phyloP scores from a whole-genome alignment of 1,140 invertebrate species.

The Popillia japonica region DNA sequence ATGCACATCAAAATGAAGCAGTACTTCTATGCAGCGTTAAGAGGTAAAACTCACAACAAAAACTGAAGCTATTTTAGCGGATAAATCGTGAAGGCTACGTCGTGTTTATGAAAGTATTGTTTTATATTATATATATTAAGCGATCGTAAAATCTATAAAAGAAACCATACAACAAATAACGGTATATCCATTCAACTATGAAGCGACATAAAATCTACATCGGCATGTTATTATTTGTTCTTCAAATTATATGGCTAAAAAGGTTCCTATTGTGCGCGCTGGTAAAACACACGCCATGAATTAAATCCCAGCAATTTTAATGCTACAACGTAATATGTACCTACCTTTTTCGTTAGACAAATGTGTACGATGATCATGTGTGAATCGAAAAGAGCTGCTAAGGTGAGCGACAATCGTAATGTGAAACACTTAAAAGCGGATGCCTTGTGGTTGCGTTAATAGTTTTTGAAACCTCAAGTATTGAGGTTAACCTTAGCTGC shows the following conservation, averaged over 20 bases:
- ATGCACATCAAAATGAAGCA: too few relatives aligned
- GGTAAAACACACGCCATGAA: not conserved
- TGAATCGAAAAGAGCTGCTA: not conserved
- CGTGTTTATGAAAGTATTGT: slow-evolving; percentile 6
- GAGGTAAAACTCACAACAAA: too few relatives aligned
- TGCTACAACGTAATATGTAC: not conserved
- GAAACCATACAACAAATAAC: slow-evolving; percentile 9
- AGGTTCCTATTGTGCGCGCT: slow-evolving; percentile 13
- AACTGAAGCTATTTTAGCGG: too few relatives aligned
- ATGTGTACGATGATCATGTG: not conserved
- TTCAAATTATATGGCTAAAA: not conserved
- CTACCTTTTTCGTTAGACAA: not conserved
- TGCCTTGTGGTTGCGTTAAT: not conserved
- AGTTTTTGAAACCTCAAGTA: not conserved
- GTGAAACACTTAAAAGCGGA: not conserved
- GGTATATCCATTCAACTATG: not conserved
- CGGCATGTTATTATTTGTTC: not conserved
- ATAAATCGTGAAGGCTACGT: not conserved
- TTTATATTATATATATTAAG: not conserved
- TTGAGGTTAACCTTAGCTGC: not conserved
- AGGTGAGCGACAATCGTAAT: not conserved
- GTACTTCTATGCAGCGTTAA: too few relatives aligned
- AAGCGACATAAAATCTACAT: slow-evolving; percentile 11
- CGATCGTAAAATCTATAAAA: not conserved
- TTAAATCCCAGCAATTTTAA: not conserved